Evolutionary conservation across 2,797 vertebrate species (phyloP).

Genomic region (Percopsis omiscomaycus): DNA sequence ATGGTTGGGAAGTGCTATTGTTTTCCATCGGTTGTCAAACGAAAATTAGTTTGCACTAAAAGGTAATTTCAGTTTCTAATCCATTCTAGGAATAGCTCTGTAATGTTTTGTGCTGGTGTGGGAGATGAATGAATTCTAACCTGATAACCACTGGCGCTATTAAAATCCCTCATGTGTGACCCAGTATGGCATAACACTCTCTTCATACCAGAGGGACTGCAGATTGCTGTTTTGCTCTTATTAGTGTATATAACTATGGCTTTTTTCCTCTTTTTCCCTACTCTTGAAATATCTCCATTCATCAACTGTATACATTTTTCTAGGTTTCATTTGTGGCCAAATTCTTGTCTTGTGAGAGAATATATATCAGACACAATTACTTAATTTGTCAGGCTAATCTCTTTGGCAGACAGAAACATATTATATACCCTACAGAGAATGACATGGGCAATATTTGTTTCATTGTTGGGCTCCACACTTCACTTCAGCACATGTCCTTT

Average conservation of each 20-base stretch:
- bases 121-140: conserved; percentile 68
- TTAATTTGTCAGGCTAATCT: conserved; percentile 19
- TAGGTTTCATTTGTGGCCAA: conserved; percentile 8
- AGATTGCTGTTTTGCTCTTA: conserved; percentile 49
- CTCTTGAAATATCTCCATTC: conserved; percentile 47
- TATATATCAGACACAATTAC: conserved; percentile 9
- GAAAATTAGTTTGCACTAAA: conserved; percentile 64
- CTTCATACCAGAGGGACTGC: conserved; percentile 41
- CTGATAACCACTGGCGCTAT: conserved; percentile 72
- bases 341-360: conserved; percentile 15
- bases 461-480: background rate
- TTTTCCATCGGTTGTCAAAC: conserved; percentile 68
- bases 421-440: background rate
- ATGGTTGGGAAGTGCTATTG: conserved; percentile 55
- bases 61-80: conserved; percentile 57
- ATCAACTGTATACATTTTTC: conserved; percentile 34
- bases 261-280: conserved; percentile 14
- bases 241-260: conserved; percentile 51
- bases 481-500: background rate
- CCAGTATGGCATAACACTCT: conserved; percentile 44
- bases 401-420: background rate
- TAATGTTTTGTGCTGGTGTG: conserved; percentile 54
- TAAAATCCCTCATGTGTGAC: conserved; percentile 76
- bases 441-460: background rate
- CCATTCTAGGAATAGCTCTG: conserved; percentile 55